phyloP scores from a whole-genome alignment of 2,888 invertebrate species.

The Lymantria monacha region DNA sequence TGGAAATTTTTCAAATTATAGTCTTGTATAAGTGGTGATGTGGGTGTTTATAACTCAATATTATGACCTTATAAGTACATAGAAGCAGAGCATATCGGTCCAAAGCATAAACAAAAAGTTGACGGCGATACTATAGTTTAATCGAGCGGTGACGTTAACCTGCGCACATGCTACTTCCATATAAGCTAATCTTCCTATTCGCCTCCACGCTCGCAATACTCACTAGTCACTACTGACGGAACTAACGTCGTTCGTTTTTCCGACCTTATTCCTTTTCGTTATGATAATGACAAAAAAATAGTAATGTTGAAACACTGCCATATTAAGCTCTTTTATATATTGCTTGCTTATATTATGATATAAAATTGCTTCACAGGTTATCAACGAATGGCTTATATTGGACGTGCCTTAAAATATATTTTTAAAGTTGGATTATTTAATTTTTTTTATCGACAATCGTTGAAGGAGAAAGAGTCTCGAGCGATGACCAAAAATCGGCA shows the following conservation, averaged over 20 bases:
- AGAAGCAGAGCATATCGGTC: conserved; percentile 47
- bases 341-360: too few relatives aligned
- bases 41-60: conserved; percentile 47
- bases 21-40: neutral
- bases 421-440: too few relatives aligned
- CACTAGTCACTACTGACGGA: conserved; percentile 48
- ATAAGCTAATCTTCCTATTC: conserved; percentile 75
- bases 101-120: conserved; percentile 55
- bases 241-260: conserved; percentile 52
- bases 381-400: too few relatives aligned
- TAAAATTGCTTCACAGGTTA: too few relatives aligned
- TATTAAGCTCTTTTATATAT: too few relatives aligned
- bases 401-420: too few relatives aligned
- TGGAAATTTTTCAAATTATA: too few relatives aligned
- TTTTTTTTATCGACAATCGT: too few relatives aligned
- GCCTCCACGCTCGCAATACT: conserved; percentile 62
- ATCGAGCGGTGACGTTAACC: conserved; percentile 69
- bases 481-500: too few relatives aligned
- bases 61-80: conserved; percentile 70
- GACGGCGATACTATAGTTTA: conserved; percentile 46
- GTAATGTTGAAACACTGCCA: conserved; percentile 8
- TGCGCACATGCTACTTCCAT: conserved; percentile 57
- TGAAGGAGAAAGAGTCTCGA: too few relatives aligned
- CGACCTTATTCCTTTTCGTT: conserved; percentile 51
- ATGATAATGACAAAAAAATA: conserved; percentile 49